Percentiles rank a stretch among this genome's conserved stretches.
These are phyloP conservation scores for Nymphalis c-album DNA, from an alignment of 2,888 invertebrate genomes.

Conservation along the genomic window DNA sequence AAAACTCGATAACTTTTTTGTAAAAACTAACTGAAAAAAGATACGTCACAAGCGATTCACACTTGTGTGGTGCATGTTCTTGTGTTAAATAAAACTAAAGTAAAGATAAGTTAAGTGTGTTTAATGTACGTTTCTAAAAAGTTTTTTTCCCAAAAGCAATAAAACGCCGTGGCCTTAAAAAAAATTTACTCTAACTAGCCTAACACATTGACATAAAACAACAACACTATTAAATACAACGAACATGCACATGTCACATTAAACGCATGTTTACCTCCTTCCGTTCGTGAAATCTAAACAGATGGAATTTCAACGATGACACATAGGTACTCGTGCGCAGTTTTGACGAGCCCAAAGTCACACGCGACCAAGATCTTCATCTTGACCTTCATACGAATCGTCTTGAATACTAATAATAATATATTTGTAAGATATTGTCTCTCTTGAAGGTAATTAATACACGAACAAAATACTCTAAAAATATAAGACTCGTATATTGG, in stretches of 20 bases:
- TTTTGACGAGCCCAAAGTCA: slow-evolving; percentile 21
- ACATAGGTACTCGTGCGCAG: slow-evolving; percentile 14
- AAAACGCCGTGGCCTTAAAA: no score
- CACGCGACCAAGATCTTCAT: slow-evolving; percentile 33
- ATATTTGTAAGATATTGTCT: slow-evolving; percentile 12
- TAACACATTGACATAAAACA: neutral
- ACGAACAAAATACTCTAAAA: no score
- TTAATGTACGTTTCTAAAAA: neutral
- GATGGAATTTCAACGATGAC: slow-evolving; percentile 25
- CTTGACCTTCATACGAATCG: slow-evolving; percentile 26
- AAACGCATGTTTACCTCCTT: neutral
- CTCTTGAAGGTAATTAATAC: no score
- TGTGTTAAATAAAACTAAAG: no score
- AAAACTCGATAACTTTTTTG: no score
- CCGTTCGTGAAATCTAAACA: slow-evolving; percentile 2
- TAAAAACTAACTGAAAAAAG: no score
- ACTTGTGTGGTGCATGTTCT: no score
- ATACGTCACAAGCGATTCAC: no score
- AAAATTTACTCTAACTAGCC: neutral
- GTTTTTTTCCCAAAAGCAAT: neutral
- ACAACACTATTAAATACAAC: neutral
- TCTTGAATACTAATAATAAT: slow-evolving; percentile 26
- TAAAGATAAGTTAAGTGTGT: no score
- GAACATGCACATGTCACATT: neutral
- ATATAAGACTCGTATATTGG: no score